Conservation (phyloP, 2,888 invertebrate genomes). For the Drosophila acutilabella region DNA sequence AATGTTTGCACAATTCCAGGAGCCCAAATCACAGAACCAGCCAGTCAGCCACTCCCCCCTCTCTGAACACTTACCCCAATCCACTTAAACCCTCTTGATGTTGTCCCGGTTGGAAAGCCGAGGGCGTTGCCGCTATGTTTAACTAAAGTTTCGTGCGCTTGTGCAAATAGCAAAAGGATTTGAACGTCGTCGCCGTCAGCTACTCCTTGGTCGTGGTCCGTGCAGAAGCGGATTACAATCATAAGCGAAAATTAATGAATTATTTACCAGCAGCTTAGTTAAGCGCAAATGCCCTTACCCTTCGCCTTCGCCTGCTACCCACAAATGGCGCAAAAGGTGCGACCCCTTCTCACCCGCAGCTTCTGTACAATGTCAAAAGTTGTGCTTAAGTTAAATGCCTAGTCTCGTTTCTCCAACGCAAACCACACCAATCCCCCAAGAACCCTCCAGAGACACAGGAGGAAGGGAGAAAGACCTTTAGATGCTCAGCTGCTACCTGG, state of each 20-base stretch:
- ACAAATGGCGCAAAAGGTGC: constrained; percentile 12
- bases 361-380: constrained; percentile 55
- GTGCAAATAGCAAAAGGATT: constrained; percentile 73
- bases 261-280: constrained; percentile 81
- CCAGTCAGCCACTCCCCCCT: constrained; percentile 25
- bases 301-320: background rate
- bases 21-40: constrained; percentile 48
- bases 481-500: constrained; percentile 57
- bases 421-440: background rate
- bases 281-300: constrained; percentile 44
- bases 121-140: constrained; percentile 66
- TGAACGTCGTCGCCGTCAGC: constrained; percentile 49
- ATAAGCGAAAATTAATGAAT: constrained; percentile 82
- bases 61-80: background rate
- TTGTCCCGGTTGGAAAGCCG: constrained; percentile 46
- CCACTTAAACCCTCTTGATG: constrained; percentile 1
- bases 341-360: constrained; percentile 19
- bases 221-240: constrained; percentile 78
- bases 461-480: background rate
- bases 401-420: constrained; percentile 10
- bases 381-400: constrained; percentile 54
- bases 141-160: constrained; percentile 73
- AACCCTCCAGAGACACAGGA: constrained; percentile 4
- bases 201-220: constrained; percentile 39
- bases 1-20: constrained; percentile 73